Base-by-base conservation (phyloP, 35 echinoderm and acorn worm genomes). In the Patiria miniata region DNA sequence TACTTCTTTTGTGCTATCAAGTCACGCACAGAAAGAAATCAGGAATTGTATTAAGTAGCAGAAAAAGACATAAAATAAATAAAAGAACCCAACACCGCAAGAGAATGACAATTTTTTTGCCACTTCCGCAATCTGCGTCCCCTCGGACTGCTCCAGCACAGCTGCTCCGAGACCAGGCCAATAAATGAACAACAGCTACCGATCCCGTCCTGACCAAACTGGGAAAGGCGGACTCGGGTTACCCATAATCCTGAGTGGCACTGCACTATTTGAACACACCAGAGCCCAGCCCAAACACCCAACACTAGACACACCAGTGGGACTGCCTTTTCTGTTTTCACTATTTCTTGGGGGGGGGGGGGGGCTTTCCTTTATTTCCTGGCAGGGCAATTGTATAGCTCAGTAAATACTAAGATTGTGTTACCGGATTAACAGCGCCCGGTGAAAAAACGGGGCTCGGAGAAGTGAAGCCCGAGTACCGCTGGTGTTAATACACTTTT, bases 191-290 rank as follows among this genome's bases (percentile, higher is more conserved):
- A 30, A 26, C 65, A 30, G 15, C 65, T 12, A 34, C 34, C 34
- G 65, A 73, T 30, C 34, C 19, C n/a, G n/a, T n/a, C n/a, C 65
- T 14, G 34, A 26, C 34, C 26, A 73, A 73, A 73, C 65, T 26
- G 19, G 65, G 14, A 34, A 14, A 26, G 29, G 65, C 12, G 65
- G 29, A 30, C 65, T 73, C 65, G 29, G 65, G 65, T 73, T 73
- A 73, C 65, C 26, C 65, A 32, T 73, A 73, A 73, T 26, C 65
- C 65, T 73, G 65, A 73, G 65, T 73, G 65, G 65, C 65, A 34
- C 34, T 22, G 65, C 19, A 73, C 65, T 73, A 26, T 73, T 73
- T 0, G 42, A 12, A 47, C 12, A 12, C 42, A 6, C 42, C 42
- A 4, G 12, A 47, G 4, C 42, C 42, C 12, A 4, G 4, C 42